Evolutionary conservation across 1,140 invertebrate species (phyloP), one percentile per base, ranked within the genome.

Genomic region (Drosophila subpulchrella): DNA sequence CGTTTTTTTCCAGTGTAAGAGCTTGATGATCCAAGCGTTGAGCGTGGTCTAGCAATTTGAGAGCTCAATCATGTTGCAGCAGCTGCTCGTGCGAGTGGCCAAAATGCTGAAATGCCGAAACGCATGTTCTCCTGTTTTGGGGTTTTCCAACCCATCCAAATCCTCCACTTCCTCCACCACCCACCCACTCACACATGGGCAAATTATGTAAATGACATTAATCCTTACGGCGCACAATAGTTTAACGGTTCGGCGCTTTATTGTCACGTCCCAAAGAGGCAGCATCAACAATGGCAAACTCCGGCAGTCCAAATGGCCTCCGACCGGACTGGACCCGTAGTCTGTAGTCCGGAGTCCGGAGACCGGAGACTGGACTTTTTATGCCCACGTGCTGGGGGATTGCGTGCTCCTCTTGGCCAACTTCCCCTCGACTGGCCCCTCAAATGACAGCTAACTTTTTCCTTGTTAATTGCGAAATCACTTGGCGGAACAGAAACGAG

Each of bases 201-300:
- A 79, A 88, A 88, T 88, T 88, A 88, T 88, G 83, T 88, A 88
- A 88, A 88, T 88, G 83, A 70, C 83, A 88, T 88, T 88, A 88
- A 88, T 88, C 84, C 83, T 89, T 89, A 88, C 89, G 76, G 72
- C 81, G 78, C 84, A 88, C 84, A 88, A 88, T 88, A 88, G 83
- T 88, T 88, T 80, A 88, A 88, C 83, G 83, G 71, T 83, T 83
- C 83, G 72, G 63, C 83, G 83, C 83, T 83, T 89, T 88, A 88
- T 88, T 88, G 83, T 88, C 83, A 88, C 83, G 83, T 88, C 75
- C 75, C 67, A 65, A 58, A 47, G 54, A 20, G 38, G 57, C 53
- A 54, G 48, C 48, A 65, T 61, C 66, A 81, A 61, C 59, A 78
- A 75, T 39, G 50, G 48, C 82, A 86, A 85, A 78, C 83, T 82